Conservation (phyloP, 2,113 vertebrate species). For the Limanda limanda region DNA sequence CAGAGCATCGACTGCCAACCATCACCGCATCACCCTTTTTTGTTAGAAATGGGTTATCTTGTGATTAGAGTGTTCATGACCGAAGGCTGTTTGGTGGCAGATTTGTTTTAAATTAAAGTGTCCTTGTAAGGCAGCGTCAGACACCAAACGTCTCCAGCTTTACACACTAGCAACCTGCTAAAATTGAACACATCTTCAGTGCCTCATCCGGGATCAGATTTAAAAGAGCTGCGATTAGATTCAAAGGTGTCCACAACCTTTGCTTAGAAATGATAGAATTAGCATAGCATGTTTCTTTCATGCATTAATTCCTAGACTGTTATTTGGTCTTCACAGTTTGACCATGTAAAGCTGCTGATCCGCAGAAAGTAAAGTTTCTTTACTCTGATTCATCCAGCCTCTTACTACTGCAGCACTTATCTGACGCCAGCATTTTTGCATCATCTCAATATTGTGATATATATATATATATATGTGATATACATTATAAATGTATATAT, state of each 20-base stretch:
- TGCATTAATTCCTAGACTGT: constrained; percentile 29
- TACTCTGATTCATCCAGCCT: neutral
- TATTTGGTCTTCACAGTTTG: constrained; percentile 14
- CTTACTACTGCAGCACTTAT: neutral
- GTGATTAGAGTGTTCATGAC: constrained; percentile 39
- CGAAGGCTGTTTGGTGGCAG: constrained; percentile 35
- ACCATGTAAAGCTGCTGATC: neutral
- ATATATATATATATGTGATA: no score
- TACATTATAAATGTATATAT: no score
- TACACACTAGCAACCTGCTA: constrained; percentile 11
- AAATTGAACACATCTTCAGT: neutral
- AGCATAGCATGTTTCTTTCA: constrained; percentile 23
- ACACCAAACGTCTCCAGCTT: constrained; percentile 23
- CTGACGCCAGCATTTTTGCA: no score
- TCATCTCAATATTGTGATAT: neutral
- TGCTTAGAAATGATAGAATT: constrained; percentile 9
- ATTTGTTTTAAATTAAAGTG: constrained; percentile 45
- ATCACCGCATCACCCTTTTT: constrained; percentile 15
- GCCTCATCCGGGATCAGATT: constrained; percentile 8
- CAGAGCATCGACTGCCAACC: constrained; percentile 42
- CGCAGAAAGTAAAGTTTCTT: neutral
- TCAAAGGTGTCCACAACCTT: constrained; percentile 3
- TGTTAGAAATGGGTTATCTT: constrained; percentile 19
- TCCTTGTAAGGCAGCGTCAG: constrained; percentile 40
- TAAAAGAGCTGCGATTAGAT: neutral